Base-by-base conservation (phyloP, 2,888 invertebrate species). In the Osedax fenrisi region DNA sequence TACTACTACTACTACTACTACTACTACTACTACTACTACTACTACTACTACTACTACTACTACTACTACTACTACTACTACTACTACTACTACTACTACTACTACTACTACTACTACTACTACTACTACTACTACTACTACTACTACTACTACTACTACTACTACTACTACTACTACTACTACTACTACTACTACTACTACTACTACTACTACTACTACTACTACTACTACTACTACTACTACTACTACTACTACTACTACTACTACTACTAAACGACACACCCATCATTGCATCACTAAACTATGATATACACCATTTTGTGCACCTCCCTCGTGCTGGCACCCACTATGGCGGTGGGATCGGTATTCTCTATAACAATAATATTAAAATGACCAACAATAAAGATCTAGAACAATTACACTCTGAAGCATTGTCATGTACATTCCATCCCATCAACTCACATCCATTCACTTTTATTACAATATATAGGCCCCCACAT, bases 41-140 rank as follows among this genome's bases (percentile, higher is more conserved):
- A 56, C 0, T 56, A 56, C 56, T 56, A 56, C 56, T 56, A 56
- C 56, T 56, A 66, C 1, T 64, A 64, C 66, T 64, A 64, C 66
- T 64, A 64, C 66, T 64, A n/a, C 66, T 64, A 64, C 66, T 64
- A 64, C 66, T 64, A 64, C 66, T 64, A 64, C 66, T 64, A 64
- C 66, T 64, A 1, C 66, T 64, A 64, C 66, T 64, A 1, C 66
- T 64, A 64, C 66, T 64, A 1, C 66, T 64, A 64, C 66, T 64
- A 0, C 66, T 64, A 64, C 66, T 64, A 1, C 66, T 64, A 66
- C 66, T 66, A 1, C 66, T 66, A 22, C 66, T 66, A 66, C 66
- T 66, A 1, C 66, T 66, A 66, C 66, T 66, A 1, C 66, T 66
- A 1, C 66, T 66, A 1, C 66, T 66, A 22, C 66, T 66, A 66